phyloP scores from a whole-genome alignment of 2,888 invertebrate genomes.

The Trachelus troglodyta region DNA sequence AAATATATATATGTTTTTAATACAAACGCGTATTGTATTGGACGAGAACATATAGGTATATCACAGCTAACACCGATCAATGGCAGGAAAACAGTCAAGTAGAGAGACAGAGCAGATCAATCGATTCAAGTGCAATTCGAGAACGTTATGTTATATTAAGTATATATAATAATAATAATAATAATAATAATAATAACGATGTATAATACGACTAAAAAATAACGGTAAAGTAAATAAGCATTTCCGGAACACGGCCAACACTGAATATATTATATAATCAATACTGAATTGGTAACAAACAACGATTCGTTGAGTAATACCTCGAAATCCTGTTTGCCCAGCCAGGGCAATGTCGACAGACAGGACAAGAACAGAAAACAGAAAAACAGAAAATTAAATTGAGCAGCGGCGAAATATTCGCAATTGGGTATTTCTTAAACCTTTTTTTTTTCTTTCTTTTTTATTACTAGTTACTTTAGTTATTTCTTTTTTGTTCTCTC shows the following conservation, averaged over 20 bases:
- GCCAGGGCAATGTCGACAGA: constrained; percentile 74
- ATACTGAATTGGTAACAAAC: constrained; percentile 58
- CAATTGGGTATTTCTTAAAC: background rate
- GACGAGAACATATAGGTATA: constrained; percentile 25
- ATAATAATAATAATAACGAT: constrained; percentile 21
- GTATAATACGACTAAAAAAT: constrained; percentile 39
- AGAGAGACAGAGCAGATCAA: constrained; percentile 57
- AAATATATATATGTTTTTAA: background rate
- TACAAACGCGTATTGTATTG: background rate
- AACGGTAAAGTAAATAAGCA: constrained; percentile 52
- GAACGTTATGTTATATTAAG: constrained; percentile 27
- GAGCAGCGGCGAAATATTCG: constrained; percentile 14
- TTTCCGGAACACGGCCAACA: constrained; percentile 64
- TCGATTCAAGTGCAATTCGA: constrained; percentile 56
- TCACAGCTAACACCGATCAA: constrained; percentile 62
- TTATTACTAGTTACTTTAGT: background rate
- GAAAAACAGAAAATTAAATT: constrained; percentile 68
- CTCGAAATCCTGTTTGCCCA: constrained; percentile 87
- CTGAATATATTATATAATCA: constrained; percentile 52
- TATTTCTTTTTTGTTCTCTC: background rate
- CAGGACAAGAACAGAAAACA: constrained; percentile 79
- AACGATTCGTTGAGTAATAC: constrained; percentile 70
- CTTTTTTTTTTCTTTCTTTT: background rate
- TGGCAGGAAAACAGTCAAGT: constrained; percentile 57
- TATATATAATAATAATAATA: constrained; percentile 28